Evolutionary conservation across 1,140 invertebrate species (phyloP), one percentile per base, ranked within the genome.

Genomic region (Ylistrum balloti): DNA sequence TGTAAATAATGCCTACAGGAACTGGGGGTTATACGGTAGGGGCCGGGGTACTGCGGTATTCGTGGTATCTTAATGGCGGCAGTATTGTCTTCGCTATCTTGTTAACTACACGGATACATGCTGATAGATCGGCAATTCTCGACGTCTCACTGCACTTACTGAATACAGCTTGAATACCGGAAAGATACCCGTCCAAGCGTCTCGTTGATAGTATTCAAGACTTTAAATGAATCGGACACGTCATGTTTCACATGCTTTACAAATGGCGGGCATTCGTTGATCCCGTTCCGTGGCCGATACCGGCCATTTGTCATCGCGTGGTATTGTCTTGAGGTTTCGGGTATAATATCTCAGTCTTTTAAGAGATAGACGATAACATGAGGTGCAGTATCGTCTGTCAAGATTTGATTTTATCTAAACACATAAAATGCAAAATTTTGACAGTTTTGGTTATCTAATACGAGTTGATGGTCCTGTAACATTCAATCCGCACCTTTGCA

Each of bases 371-470:
- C 22, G 56, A 74, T 74, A 74, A 74, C 56, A 74, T 28, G 56
- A n/a, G 56, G 56, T 74, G 56, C 56, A 74, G 56, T 74, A 74
- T 74, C 56, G 56, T 74, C 56, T 74, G 56, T 74, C 56, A 74
- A 74, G 56, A 74, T 74, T 74, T 74, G 56, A 74, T 74, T 74
- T 28, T 74, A 74, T 74, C 56, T 74, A 74, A n/a, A 74, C 56
- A 74, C 56, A 74, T 74, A 74, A 74, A 74, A 74, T 74, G 56
- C 56, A 74, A 74, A 74, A 74, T 74, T 74, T 74, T 74, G 56
- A 74, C 56, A 74, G 56, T 74, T 74, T 74, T 17, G 15, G 56
- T 74, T 74, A 74, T 28, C n/a, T 74, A 74, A 74, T 74, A 74
- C 56, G 56, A 22, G 56, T 74, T 74, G 56, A 74, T 74, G 56